A percentile compares a stretch with the other conserved stretches of the same genome.
These are phyloP conservation scores for Coelogynopora nodosa DNA, from an alignment of 2,888 invertebrate species.

Conservation along the genomic window DNA sequence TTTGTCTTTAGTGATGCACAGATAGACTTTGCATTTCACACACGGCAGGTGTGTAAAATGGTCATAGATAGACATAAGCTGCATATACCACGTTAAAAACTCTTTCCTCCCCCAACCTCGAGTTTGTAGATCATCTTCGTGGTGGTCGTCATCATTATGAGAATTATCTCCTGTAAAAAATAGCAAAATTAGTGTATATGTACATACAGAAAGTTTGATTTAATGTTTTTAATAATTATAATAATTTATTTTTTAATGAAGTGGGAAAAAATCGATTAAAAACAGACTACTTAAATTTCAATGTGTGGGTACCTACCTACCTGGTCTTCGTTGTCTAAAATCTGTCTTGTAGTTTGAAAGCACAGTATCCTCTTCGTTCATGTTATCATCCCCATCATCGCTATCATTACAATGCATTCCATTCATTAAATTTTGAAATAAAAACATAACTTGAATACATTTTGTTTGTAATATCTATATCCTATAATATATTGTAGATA, in stretches of 20 bases:
- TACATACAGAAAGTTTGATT: background rate
- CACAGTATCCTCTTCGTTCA: background rate
- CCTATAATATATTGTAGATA: background rate
- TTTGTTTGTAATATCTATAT: background rate
- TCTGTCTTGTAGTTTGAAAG: background rate
- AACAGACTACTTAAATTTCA: background rate
- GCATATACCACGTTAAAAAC: background rate
- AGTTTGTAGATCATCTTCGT: background rate
- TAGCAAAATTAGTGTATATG: background rate
- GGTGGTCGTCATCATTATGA: background rate
- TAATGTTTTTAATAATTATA: background rate
- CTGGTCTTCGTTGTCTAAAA: background rate
- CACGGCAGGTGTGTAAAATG: background rate
- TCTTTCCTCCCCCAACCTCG: background rate
- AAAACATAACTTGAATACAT: background rate
- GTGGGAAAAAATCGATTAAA: background rate
- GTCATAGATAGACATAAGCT: conserved; percentile 4
- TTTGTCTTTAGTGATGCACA: background rate
- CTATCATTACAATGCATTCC: background rate
- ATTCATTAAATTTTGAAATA: background rate
- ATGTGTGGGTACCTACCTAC: background rate
- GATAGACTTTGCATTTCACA: background rate
- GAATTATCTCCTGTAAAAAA: background rate
- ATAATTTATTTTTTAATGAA: background rate
- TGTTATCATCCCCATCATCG: background rate